A percentile compares a stretch with the other conserved stretches of the same genome.
Conservation (phyloP, 1,140 invertebrate genomes). For the Musca vetustissima region DNA sequence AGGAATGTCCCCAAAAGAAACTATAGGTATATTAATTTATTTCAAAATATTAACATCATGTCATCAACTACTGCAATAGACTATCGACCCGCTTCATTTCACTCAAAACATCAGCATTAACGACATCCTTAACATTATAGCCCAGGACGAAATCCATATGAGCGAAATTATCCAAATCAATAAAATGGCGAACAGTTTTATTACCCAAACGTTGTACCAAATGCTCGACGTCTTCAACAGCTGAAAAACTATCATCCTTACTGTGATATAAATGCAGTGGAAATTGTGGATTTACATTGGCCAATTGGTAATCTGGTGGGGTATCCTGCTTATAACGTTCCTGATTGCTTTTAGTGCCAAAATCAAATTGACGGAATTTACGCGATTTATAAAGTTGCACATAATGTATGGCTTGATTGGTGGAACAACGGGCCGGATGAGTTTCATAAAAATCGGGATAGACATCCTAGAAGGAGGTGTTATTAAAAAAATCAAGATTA, state of each 20-base stretch:
- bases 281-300: conserved; percentile 60
- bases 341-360: conserved; percentile 53
- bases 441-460: no score
- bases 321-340: conserved; percentile 52
- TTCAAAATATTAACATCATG: no score
- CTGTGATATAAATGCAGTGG: conserved; percentile 61
- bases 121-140: conserved; percentile 53
- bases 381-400: conserved; percentile 53
- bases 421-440: conserved; percentile 56
- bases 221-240: conserved; percentile 51
- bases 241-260: conserved; percentile 62
- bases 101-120: conserved; percentile 41
- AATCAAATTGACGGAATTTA: conserved; percentile 55
- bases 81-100: no score
- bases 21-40: no score
- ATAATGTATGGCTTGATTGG: conserved; percentile 58
- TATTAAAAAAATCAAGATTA: not conserved
- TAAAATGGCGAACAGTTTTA: no score
- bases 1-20: no score
- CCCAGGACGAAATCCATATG: conserved; percentile 62
- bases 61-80: no score
- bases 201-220: conserved; percentile 27
- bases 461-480: conserved; percentile 39
- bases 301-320: conserved; percentile 60
- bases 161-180: no score